Evolutionary conservation across 2,888 invertebrate species (phyloP), one percentile per base, ranked within the genome.

Genomic region (Ptilodon capucinus): DNA sequence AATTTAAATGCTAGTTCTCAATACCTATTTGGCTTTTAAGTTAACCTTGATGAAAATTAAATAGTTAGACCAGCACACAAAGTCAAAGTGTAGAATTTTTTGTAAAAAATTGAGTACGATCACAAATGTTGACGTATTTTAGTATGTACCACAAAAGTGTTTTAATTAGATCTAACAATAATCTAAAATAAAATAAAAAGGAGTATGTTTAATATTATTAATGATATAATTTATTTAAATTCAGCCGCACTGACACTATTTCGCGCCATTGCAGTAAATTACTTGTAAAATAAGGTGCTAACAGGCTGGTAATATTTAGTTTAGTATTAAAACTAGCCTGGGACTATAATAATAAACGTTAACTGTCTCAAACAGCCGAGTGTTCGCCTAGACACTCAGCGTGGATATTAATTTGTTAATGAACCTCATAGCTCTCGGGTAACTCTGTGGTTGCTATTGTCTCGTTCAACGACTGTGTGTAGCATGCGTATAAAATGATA

Each of bases 371-470:
- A 35, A 35, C 11, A 35, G 35, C 17, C 17, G 32, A 32, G 32
- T 32, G 32, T 13, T 14, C 32, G 6, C 50, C 16, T 19, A 47
- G 35, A 44, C 34, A 40, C 39, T 48, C 23, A 38, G 34, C 32
- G 32, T 30, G 19, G 16, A 50, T 59, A 59, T 50, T 57, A 57
- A 54, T 54, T 59, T 44, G 45, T 39, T 54, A 45, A 49, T 25
- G 39, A 49, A 35, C 38, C 41, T 32, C 32, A 32, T 32, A 32
- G 32, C 32, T 32, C 17, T 40, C 34, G 44, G 41, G 41, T 44
- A 54, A 45, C 53, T 36, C 41, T 50, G 46, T 42, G 46, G 13
- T 4, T 43, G 16, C 32, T 35, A 35, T 35, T 41, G 35, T 41
- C 41, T 36, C 14, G 16, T 21, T 18, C 9, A 35, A 35, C 35